Evolutionary conservation across 2,888 invertebrate species (phyloP).

Genomic region (Cabera pusaria): DNA sequence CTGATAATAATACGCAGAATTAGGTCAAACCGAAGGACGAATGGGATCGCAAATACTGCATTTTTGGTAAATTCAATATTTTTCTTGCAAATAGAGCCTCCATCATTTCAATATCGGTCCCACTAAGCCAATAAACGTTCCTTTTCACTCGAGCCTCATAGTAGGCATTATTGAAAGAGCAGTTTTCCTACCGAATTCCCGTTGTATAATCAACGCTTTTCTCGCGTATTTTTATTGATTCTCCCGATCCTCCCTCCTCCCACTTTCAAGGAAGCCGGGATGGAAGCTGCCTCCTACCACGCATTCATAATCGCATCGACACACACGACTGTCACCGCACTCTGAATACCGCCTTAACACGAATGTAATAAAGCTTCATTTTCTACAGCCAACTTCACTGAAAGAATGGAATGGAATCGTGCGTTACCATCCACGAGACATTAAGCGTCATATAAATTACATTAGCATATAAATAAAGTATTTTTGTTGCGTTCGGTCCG

Average conservation of each 20-base stretch:
- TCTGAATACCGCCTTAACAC: slow-evolving; percentile 60
- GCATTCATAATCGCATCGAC: slow-evolving; percentile 82
- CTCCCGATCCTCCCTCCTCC: slow-evolving; percentile 61
- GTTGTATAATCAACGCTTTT: slow-evolving; percentile 82
- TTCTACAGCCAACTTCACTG: slow-evolving; percentile 38
- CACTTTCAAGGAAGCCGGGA: slow-evolving; percentile 67
- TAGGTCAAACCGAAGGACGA: slow-evolving; percentile 1
- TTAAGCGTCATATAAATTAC: slow-evolving; percentile 84
- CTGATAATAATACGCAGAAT: too few species aligned
- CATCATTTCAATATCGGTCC: slow-evolving; percentile 41
- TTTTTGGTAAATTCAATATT: slow-evolving; percentile 16
- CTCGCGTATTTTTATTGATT: slow-evolving; percentile 83
- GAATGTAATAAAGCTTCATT: slow-evolving; percentile 50
- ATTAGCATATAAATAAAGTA: slow-evolving; percentile 84
- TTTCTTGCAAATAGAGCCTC: slow-evolving; percentile 32
- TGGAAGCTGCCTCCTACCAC: slow-evolving; percentile 80
- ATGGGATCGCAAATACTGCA: slow-evolving; percentile 5
- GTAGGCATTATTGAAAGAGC: slow-evolving; percentile 65
- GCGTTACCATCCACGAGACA: slow-evolving; percentile 81
- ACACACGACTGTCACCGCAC: slow-evolving; percentile 57
- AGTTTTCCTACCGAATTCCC: slow-evolving; percentile 68
- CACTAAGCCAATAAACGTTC: slow-evolving; percentile 46
- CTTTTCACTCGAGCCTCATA: slow-evolving; percentile 51
- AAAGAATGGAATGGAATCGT: slow-evolving; percentile 78
- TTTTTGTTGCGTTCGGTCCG: slow-evolving; percentile 74